Evolutionary conservation across 2,888 invertebrate species (phyloP), one percentile per base, ranked within the genome.

Genomic region (Melanargia galathea): DNA sequence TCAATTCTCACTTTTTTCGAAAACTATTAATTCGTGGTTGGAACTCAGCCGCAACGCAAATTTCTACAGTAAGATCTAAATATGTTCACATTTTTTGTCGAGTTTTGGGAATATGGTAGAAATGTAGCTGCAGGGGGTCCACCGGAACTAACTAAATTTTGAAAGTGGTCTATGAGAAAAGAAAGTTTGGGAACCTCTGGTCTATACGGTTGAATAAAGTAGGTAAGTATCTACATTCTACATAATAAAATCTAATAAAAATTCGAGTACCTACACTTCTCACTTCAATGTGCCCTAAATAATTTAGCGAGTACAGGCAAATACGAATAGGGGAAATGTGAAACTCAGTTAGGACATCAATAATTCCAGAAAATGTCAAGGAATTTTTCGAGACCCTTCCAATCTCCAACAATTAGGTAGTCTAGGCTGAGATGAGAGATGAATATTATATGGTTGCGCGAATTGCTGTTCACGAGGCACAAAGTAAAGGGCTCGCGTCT

Each of bases 351-450:
- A 67, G 71, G 74, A 69, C 71, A 73, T 75, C 68, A 70, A 70
- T 73, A 72, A 75, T 76, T 72, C 52, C 65, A 45, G 60, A 51
- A 60, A 71, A 69, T 63, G 70, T 71, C 70, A 71, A 70, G 69
- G 68, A 70, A 69, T 70, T 68, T 72, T 69, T 65, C 70, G 60
- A 63, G 68, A 66, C 67, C 67, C 63, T 68, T 59, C 71, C 68
- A 69, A 66, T 4, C 40, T 52, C 33, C 52, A 35, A 64, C 64
- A 70, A 73, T 73, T 75, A 52, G 66, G 33, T 54, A 61, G 68
- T 66, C 66, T 70, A 64, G 62, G 66, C 20, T 63, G 73, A 74
- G 71, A 76, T 74, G 73, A 74, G 75, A 74, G 72, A 75, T 77
- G 72, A 77, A 76, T 77, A 75, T 76, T 75, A 70, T 73, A 76